A percentile compares a stretch with the other conserved stretches of the same genome.
Conservation (phyloP, 1,140 invertebrate genomes). For the Cepaea nemoralis region DNA sequence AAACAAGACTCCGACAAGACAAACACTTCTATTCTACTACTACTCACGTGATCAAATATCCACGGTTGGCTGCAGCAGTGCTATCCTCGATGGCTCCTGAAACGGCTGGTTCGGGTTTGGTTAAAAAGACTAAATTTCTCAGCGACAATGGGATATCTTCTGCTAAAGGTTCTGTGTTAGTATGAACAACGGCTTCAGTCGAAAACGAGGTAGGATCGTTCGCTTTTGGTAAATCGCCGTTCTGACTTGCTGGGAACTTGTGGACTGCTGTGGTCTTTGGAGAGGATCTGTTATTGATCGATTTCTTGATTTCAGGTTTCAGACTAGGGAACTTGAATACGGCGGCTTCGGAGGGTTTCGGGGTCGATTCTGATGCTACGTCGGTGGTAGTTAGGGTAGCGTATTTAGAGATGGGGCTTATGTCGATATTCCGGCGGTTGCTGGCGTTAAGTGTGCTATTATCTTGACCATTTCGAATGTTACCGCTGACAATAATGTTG, state of each 20-base stretch:
- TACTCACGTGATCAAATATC: not conserved
- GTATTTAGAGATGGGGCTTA: not conserved
- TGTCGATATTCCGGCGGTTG: not conserved
- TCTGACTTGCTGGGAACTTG: not conserved
- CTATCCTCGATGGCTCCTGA: not conserved
- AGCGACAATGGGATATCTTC: not conserved
- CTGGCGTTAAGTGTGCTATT: not conserved
- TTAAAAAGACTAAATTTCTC: not conserved
- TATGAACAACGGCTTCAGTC: not conserved
- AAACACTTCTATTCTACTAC: too few species aligned
- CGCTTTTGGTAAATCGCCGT: not conserved
- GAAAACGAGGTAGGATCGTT: not conserved
- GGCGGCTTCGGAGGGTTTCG: not conserved
- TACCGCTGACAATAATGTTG: not conserved
- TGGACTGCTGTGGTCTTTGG: not conserved
- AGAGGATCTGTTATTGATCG: not conserved
- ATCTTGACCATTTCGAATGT: not conserved
- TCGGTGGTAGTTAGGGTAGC: not conserved
- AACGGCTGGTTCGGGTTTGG: not conserved
- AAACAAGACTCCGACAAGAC: too few species aligned
- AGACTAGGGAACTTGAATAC: not conserved
- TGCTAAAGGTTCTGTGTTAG: not conserved
- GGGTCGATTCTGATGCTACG: not conserved
- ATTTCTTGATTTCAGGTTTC: not conserved
- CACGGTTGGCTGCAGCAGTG: not conserved